Evolutionary conservation across 2,113 vertebrate species (phyloP), one percentile per base, ranked within the genome.

Genomic region (Lontra canadensis): DNA sequence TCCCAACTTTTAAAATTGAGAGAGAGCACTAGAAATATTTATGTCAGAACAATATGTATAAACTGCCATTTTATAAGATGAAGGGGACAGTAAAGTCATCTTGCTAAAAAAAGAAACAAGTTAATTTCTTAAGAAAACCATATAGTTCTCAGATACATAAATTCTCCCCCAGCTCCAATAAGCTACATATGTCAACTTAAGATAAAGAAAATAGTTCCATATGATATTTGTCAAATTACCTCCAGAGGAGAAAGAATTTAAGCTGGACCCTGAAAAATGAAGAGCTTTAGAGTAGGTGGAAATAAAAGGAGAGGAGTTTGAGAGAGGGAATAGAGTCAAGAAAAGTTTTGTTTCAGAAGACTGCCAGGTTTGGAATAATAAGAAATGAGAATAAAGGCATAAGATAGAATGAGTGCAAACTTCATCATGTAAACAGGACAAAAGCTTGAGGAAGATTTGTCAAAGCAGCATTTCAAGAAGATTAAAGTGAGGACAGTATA

Each of bases 91-190:
- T 42, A 69, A 81, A 79, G 23, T 63, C 55, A 87, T 73, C 17
- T 89, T 17, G 52, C 36, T 15, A 49, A 71, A 52, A 78, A 49
- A 71, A 52, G 71, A 90, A 57, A 0, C 12, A 73, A 83, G 76
- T 61, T 69, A 20, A 52, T n/a, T 86, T 57, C 11, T 3, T 39
- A 92, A 76, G 95, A 92, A 94, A 96, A 92, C 26, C 7, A 42
- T 23, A 59, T 2, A 39, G 25, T n/a, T 81, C 57, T 74, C 9
- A 91, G 61, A 17, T 21, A 49, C 23, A 42, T 52, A 81, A 90
- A 14, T 80, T 82, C 23, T 39, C 63, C 31, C 25, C 23, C 31
- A 81, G 17, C 4, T 52, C 44, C 39, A 93, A 7, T 44, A 80
- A 93, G n/a, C 34, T 52, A 13, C 29, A 11, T 47, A 65, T 20